These are phyloP conservation scores for Triops cancriformis DNA, from an alignment of 1,140 invertebrate genomes.

Conservation along the genomic window DNA sequence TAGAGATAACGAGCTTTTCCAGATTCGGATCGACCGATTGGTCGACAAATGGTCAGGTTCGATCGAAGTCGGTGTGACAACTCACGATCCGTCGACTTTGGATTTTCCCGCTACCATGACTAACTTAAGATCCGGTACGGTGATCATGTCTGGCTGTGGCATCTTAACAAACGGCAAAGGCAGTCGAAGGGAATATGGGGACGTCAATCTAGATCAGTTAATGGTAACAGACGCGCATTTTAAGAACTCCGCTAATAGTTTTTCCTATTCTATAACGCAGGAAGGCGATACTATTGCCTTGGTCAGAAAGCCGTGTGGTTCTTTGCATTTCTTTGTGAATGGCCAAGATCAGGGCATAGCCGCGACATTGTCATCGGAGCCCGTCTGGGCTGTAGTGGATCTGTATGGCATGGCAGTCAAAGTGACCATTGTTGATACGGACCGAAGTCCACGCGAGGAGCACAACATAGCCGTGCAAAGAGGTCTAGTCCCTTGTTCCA, in stretches of 20 bases:
- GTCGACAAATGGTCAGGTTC: constrained; percentile 89
- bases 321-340: constrained; percentile 88
- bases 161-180: constrained; percentile 90
- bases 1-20: constrained; percentile 81
- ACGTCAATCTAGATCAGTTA: constrained; percentile 89
- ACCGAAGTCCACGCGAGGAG: not conserved
- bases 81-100: constrained; percentile 77
- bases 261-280: not conserved
- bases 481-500: not conserved
- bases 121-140: constrained; percentile 83
- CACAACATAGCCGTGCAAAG: not conserved
- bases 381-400: constrained; percentile 87
- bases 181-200: constrained; percentile 81
- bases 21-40: constrained; percentile 80
- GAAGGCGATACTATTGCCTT: constrained; percentile 47
- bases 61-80: constrained; percentile 89
- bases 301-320: constrained; percentile 68
- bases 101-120: constrained; percentile 96
- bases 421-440: constrained; percentile 39
- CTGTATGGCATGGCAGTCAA: constrained; percentile 95
- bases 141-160: constrained; percentile 92
- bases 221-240: constrained; percentile 50
- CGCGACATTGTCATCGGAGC: constrained; percentile 61
- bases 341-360: constrained; percentile 86
- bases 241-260: not conserved